Conservation (phyloP, 30 jellyfish, hydroid and myxozoan genomes). For the Rhopilema esculentum region DNA sequence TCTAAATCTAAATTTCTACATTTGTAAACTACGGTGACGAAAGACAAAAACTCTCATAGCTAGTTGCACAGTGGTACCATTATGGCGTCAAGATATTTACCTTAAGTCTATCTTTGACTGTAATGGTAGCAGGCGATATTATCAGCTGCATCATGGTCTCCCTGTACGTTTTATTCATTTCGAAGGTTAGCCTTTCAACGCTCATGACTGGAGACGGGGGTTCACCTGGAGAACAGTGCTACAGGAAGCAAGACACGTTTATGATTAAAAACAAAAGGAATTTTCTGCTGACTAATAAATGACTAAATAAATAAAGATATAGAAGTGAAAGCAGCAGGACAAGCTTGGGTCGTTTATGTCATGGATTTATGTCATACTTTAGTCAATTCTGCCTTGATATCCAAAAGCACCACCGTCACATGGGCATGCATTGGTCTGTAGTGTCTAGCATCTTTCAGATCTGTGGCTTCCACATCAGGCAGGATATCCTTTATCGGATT, state of each 20-base stretch:
- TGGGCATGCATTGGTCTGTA: conserved; percentile 93
- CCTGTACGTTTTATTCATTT: conserved; percentile 87
- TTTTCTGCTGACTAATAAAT: too few species aligned
- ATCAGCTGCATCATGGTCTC: conserved; percentile 94
- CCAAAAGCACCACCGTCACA: conserved; percentile 86
- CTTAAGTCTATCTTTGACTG: conserved; percentile 76
- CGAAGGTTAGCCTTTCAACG: conserved; percentile 88
- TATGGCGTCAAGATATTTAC: too few species aligned
- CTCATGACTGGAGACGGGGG: conserved; percentile 84
- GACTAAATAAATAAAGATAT: background rate
- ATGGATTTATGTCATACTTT: conserved; percentile 83
- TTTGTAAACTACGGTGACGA: too few species aligned
- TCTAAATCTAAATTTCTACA: too few species aligned
- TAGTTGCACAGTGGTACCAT: too few species aligned
- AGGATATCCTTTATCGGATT: background rate
- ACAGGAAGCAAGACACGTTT: background rate
- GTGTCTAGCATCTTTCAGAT: conserved; percentile 64
- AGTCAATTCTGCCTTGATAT: conserved; percentile 90
- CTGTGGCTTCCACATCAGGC: conserved; percentile 26
- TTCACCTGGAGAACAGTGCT: conserved; percentile 76
- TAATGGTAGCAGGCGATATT: conserved; percentile 85
- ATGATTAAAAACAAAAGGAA: background rate
- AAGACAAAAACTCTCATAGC: too few species aligned
- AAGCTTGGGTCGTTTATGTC: too few species aligned
- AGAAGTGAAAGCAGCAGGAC: too few species aligned